A percentile compares a stretch with the other conserved stretches of the same genome.
Conservation (phyloP, 2,113 vertebrate species). For the Agelaius phoeniceus region DNA sequence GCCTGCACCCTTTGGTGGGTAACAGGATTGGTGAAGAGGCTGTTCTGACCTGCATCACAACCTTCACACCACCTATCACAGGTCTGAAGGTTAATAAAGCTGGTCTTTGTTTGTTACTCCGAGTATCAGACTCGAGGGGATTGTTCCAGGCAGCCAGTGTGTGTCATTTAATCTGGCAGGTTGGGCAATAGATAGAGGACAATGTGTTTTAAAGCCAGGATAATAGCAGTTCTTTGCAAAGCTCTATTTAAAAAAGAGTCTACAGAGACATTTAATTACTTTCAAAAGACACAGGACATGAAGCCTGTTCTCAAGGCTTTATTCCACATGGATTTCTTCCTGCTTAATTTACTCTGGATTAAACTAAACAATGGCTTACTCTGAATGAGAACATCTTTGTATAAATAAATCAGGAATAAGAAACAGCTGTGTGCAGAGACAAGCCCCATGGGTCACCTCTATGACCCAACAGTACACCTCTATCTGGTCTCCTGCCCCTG, state of each 20-base stretch:
- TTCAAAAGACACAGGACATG: neutral
- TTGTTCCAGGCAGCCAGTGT: neutral
- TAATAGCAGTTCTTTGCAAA: neutral
- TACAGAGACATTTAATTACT: neutral
- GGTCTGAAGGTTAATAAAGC: neutral
- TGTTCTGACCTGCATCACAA: fast-evolving
- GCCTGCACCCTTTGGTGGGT: neutral
- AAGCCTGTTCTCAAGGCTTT: neutral
- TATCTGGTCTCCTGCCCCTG: neutral
- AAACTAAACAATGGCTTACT: neutral
- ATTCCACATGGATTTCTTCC: neutral
- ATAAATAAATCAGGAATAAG: neutral
- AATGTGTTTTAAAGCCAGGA: neutral
- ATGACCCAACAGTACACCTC: neutral
- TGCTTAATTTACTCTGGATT: neutral
- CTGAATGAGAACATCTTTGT: neutral
- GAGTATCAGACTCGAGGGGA: neutral
- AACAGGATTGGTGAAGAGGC: neutral
- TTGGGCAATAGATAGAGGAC: conserved; percentile 31
- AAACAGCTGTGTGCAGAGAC: neutral
- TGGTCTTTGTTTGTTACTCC: neutral
- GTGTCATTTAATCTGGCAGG: neutral
- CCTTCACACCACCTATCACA: neutral
- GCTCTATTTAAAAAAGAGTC: neutral
- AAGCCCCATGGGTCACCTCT: neutral